These are phyloP conservation scores for Polymixis lichenea DNA, from an alignment of 2,888 invertebrate genomes.

Conservation along the genomic window DNA sequence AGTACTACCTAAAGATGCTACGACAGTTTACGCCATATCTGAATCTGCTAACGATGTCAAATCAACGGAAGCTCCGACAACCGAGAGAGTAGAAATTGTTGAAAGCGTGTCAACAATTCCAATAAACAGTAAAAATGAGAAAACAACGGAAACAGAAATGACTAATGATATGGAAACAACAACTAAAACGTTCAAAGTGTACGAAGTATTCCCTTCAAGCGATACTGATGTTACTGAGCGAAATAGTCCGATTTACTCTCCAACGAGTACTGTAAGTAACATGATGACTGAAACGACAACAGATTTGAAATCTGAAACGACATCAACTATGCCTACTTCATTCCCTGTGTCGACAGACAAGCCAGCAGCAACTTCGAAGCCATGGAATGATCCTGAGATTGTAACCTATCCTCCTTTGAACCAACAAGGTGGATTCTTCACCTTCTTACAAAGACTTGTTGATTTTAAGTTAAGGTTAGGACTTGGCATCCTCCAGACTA, in stretches of 20 bases:
- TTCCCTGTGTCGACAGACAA: conserved; percentile 69
- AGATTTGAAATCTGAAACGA: conserved; percentile 81
- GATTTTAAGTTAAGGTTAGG: conserved; percentile 93
- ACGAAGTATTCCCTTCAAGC: conserved; percentile 83
- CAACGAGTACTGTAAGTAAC: conserved; percentile 76
- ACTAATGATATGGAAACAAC: conserved; percentile 79
- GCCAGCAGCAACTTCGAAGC: conserved; percentile 68
- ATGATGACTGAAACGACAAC: conserved; percentile 84
- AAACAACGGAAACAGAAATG: conserved; percentile 73
- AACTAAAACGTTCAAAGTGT: conserved; percentile 82
- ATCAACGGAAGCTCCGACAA: conserved; percentile 65
- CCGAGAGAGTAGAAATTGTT: conserved; percentile 75
- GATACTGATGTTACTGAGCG: conserved; percentile 69
- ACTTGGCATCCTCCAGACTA: conserved; percentile 92
- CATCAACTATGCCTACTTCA: conserved; percentile 81
- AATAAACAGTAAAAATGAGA: conserved; percentile 73
- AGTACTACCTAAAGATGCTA: conserved; percentile 73
- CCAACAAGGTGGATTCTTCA: conserved; percentile 87
- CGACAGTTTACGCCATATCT: conserved; percentile 78
- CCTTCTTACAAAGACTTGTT: conserved; percentile 91
- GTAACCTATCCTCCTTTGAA: conserved; percentile 84
- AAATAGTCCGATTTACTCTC: conserved; percentile 66
- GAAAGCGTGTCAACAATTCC: conserved; percentile 87
- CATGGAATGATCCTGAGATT: conserved; percentile 76
- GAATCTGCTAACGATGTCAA: conserved; percentile 69